These are phyloP conservation scores for Plodia interpunctella DNA, from an alignment of 1,140 invertebrate genomes.

Conservation along the genomic window DNA sequence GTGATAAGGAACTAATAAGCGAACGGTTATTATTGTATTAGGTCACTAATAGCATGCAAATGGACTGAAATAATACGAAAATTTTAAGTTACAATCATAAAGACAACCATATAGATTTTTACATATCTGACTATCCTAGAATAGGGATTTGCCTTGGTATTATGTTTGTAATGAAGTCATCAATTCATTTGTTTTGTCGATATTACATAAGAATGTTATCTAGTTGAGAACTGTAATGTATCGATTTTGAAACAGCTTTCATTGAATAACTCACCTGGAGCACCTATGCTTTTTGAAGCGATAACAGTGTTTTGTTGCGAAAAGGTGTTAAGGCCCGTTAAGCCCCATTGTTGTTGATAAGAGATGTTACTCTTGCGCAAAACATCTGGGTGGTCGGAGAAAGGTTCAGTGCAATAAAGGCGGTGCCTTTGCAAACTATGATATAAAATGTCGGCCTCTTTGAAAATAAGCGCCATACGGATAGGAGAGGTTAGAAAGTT, in stretches of 20 bases:
- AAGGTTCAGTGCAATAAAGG: constrained; percentile 44
- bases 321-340: neutral
- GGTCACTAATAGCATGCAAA: constrained; percentile 2
- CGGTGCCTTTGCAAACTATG: constrained; percentile 45
- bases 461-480: constrained; percentile 35
- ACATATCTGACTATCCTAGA: neutral
- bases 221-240: too few relatives aligned
- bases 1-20: constrained; percentile 21
- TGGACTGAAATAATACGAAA: neutral
- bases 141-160: too few relatives aligned
- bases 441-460: constrained; percentile 64
- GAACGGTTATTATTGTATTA: constrained; percentile 5
- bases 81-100: neutral
- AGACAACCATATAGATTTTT: neutral
- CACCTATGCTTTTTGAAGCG: too few relatives aligned
- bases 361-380: constrained; percentile 39
- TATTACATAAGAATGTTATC: too few relatives aligned
- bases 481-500: constrained; percentile 48
- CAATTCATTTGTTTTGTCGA: too few relatives aligned
- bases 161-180: too few relatives aligned
- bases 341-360: constrained; percentile 35
- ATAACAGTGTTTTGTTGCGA: neutral
- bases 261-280: neutral
- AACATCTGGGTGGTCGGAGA: constrained; percentile 44
- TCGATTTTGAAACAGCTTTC: neutral